These are phyloP conservation scores for Pogoniulus pusillus DNA, from an alignment of 2,797 vertebrate species.

Conservation along the genomic window DNA sequence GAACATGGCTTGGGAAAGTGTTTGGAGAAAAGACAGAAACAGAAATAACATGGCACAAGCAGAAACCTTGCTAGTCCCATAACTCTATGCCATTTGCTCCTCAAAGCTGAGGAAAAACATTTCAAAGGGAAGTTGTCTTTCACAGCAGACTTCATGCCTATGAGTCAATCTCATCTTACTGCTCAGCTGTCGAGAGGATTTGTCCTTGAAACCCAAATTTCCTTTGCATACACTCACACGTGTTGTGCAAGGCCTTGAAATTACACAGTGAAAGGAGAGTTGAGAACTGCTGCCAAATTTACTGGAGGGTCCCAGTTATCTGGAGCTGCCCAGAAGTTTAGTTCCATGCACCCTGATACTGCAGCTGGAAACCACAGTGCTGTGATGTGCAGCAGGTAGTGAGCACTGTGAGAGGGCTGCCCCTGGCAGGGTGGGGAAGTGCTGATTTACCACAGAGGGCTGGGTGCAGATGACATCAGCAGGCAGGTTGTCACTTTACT, in stretches of 20 bases:
- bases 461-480: not conserved
- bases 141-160: not conserved
- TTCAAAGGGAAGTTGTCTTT: not conserved
- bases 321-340: not conserved
- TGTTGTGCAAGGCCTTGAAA: conserved; percentile 42
- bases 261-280: not conserved
- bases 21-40: not conserved
- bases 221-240: not conserved
- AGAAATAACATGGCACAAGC: not conserved
- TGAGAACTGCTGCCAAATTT: conserved; percentile 24
- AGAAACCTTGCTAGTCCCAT: not conserved
- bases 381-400: not conserved
- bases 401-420: fast-evolving
- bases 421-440: not conserved
- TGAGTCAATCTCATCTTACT: conserved; percentile 39
- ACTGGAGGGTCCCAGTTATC: not conserved
- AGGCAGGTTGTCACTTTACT: fast-evolving
- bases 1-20: not conserved
- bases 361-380: not conserved
- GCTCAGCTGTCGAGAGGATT: not conserved
- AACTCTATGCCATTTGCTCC: not conserved
- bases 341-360: not conserved
- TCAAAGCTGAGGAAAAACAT: not conserved
- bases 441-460: not conserved
- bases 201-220: conserved; percentile 53